Base-by-base conservation (phyloP, 1,140 invertebrate genomes). In the Helicoverpa armigera region DNA sequence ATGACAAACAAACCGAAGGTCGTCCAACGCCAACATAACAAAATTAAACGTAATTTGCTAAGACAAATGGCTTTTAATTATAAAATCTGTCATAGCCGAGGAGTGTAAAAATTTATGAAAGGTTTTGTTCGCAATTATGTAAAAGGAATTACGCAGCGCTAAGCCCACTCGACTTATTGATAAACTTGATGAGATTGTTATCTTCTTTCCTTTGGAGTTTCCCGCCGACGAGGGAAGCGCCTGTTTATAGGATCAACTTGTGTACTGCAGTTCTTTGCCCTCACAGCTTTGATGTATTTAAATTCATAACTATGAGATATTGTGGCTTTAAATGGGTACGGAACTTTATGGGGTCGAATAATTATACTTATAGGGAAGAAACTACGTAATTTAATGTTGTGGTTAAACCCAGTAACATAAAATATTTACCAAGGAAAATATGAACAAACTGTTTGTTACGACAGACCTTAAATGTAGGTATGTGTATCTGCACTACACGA, bases 1-100 rank as follows among this genome's bases (percentile, higher is more conserved):
- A 43, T 50, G 54, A 23, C 31, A 75, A 74, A 43, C 48, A n/a
- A 51, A 61, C 10, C 18, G 56, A 75, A 75, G 56, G 56, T 48
- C 54, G 16, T 48, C 54, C 58, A 11, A 35, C 54, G 54, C 18
- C 50, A n/a, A 43, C 72, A 75, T 75, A 75, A 73, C 70, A 73
- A 50, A 75, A 50, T 75, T 14, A 50, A 61, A 75, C 50, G 53
- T 75, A 75, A 75, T 75, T 75, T 75, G 72, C 56, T 29, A 61
- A 75, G 56, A 75, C 72, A 75, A 75, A 75, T 75, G 72, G 72
- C 56, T 75, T 73, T 75, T 75, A 75, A 75, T 75, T 75, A 75
- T 75, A 75, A 75, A 75, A 75, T 75, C 72, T 75, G 72, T 75
- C 72, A 75, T 69, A 69, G 48, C 65, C n/a, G 72, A 75, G 72